Conservation (phyloP, 2,888 invertebrate species). For the Cistogaster globosa region DNA sequence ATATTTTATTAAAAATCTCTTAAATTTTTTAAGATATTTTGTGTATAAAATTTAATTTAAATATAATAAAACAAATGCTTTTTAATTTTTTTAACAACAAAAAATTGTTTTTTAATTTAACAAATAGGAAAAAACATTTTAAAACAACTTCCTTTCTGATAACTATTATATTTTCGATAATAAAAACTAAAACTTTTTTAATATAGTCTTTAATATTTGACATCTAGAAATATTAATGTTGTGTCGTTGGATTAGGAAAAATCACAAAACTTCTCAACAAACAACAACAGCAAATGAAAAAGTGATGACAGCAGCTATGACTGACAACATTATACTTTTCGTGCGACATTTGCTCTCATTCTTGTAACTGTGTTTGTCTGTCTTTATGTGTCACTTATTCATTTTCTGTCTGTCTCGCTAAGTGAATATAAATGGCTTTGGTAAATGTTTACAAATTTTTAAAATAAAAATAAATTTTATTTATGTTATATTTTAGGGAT, state of each 20-base stretch:
- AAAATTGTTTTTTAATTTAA: too few species aligned
- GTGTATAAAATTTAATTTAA: too few species aligned
- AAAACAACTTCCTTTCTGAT: neutral
- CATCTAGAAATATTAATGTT: conserved; percentile 55
- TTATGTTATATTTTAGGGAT: neutral
- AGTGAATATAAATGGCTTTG: conserved; percentile 41
- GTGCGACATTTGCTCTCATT: conserved; percentile 65
- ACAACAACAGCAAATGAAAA: conserved; percentile 35
- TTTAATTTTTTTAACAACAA: too few species aligned
- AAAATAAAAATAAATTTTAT: conserved; percentile 28
- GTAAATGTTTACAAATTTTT: conserved; percentile 46
- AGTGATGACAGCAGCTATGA: conserved; percentile 48
- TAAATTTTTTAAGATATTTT: too few species aligned
- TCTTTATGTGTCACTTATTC: neutral
- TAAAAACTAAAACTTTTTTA: conserved; percentile 14
- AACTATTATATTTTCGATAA: neutral
- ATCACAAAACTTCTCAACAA: neutral
- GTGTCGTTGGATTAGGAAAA: conserved; percentile 4
- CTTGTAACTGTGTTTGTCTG: conserved; percentile 3
- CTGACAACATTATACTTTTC: conserved; percentile 64
- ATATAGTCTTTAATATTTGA: conserved; percentile 34
- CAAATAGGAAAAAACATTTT: neutral
- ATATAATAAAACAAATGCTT: too few species aligned
- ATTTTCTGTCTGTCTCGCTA: conserved; percentile 7
- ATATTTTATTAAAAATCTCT: too few species aligned